A percentile compares a stretch with the other conserved stretches of the same genome.
Conservation (phyloP, 2,113 vertebrate genomes). For the Notothenia rossii region DNA sequence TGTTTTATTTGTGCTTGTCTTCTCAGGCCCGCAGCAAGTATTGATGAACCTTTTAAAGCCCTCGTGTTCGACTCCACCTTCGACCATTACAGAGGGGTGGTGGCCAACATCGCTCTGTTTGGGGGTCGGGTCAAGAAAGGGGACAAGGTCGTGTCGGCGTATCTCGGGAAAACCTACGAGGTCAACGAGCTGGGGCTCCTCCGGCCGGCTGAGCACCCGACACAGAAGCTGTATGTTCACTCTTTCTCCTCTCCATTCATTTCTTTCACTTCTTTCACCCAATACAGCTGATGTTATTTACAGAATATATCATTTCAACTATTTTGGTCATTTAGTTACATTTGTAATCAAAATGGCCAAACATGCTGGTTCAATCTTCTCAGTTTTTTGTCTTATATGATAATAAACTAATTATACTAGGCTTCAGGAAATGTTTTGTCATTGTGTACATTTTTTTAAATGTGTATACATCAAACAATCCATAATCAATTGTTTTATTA, state of each 20-base stretch:
- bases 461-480: too few relatives aligned
- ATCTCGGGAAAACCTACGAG: slow-evolving; percentile 91
- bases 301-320: not conserved
- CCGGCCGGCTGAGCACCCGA: slow-evolving; percentile 89
- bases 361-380: too few relatives aligned
- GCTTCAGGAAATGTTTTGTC: not conserved
- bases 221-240: slow-evolving; percentile 86
- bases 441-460: not conserved
- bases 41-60: slow-evolving; percentile 88
- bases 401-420: not conserved
- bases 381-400: not conserved
- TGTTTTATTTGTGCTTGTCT: not conserved
- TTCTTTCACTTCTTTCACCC: not conserved
- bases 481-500: too few relatives aligned
- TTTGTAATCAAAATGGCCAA: not conserved
- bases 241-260: not conserved
- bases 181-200: slow-evolving; percentile 94
- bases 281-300: not conserved
- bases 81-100: slow-evolving; percentile 94
- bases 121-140: slow-evolving; percentile 91
- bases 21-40: slow-evolving; percentile 84
- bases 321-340: not conserved
- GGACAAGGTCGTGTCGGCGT: slow-evolving; percentile 88
- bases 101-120: slow-evolving; percentile 92
- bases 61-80: slow-evolving; percentile 95